These are phyloP conservation scores for Microchrysa polita DNA, from an alignment of 2,888 invertebrate species.

Conservation along the genomic window DNA sequence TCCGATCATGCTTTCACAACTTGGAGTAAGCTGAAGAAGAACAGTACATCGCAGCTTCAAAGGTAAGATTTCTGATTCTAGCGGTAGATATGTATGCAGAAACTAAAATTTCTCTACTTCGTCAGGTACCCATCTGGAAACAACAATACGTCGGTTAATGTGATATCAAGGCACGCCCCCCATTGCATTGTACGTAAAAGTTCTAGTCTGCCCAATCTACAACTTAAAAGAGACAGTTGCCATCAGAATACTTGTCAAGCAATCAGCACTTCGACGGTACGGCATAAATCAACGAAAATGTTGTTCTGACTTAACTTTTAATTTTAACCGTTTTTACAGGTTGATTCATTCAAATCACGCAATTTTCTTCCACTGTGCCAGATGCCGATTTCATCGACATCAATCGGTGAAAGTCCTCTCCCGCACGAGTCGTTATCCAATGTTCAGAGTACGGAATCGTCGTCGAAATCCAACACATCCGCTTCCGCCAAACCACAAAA, in stretches of 20 bases:
- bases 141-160: slow-evolving; percentile 70
- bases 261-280: slow-evolving; percentile 77
- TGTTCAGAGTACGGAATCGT: slow-evolving; percentile 46
- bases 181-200: slow-evolving; percentile 74
- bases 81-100: not conserved
- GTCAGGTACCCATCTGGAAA: slow-evolving; percentile 81
- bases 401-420: slow-evolving; percentile 54
- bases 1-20: slow-evolving; percentile 90
- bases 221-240: slow-evolving; percentile 56
- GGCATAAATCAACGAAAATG: too few species aligned
- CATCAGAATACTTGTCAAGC: slow-evolving; percentile 66
- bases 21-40: slow-evolving; percentile 85
- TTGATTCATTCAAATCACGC: slow-evolving; percentile 59
- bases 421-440: slow-evolving; percentile 48
- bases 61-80: slow-evolving; percentile 64
- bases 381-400: slow-evolving; percentile 60
- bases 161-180: slow-evolving; percentile 67
- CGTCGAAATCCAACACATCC: slow-evolving; percentile 41
- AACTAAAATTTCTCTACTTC: not conserved
- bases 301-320: too few species aligned
- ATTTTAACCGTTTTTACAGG: slow-evolving; percentile 39
- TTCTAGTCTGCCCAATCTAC: slow-evolving; percentile 82
- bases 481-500: slow-evolving; percentile 56
- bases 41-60: slow-evolving; percentile 72
- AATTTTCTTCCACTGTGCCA: slow-evolving; percentile 65